Conservation (phyloP, 2,113 vertebrate genomes). For the Xiphias gladius region DNA sequence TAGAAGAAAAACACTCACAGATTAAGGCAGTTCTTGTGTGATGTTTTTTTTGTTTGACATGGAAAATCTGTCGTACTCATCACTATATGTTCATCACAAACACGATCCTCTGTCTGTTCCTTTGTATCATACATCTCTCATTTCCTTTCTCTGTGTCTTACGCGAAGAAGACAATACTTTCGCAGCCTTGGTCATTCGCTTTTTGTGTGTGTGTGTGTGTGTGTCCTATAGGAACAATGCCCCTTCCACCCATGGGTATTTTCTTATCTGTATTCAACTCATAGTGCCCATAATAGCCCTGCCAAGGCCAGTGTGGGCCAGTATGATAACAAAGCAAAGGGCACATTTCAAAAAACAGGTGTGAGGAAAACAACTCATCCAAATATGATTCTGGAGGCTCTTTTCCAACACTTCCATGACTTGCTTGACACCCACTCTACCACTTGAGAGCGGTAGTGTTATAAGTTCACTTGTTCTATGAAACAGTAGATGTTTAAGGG, state of each 20-base stretch:
- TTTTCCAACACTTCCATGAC: background rate
- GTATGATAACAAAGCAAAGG: conserved; percentile 11
- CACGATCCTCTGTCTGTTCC: conserved; percentile 32
- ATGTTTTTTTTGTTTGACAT: background rate
- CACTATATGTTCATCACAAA: conserved; percentile 5
- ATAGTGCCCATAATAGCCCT: conserved; percentile 46
- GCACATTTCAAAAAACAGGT: conserved; percentile 12
- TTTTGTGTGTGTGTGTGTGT: conserved; percentile 37
- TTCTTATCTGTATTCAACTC: conserved; percentile 50
- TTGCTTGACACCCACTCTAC: background rate
- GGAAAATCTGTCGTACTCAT: background rate
- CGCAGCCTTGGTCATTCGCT: conserved; percentile 50
- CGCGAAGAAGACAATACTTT: conserved; percentile 68
- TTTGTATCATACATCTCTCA: conserved; percentile 23
- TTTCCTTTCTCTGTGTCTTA: conserved; percentile 66
- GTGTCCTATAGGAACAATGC: conserved; percentile 66
- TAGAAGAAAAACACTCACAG: conserved; percentile 79
- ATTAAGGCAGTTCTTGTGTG: background rate
- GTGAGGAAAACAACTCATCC: background rate
- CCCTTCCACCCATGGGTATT: conserved; percentile 67
- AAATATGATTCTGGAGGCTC: background rate
- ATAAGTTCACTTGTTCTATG: background rate
- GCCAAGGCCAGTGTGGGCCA: conserved; percentile 39
- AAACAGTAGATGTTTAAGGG: background rate
- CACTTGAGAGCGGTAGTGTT: background rate